Base-by-base conservation (phyloP, 1,140 invertebrate genomes). In the Lycorma delicatula region DNA sequence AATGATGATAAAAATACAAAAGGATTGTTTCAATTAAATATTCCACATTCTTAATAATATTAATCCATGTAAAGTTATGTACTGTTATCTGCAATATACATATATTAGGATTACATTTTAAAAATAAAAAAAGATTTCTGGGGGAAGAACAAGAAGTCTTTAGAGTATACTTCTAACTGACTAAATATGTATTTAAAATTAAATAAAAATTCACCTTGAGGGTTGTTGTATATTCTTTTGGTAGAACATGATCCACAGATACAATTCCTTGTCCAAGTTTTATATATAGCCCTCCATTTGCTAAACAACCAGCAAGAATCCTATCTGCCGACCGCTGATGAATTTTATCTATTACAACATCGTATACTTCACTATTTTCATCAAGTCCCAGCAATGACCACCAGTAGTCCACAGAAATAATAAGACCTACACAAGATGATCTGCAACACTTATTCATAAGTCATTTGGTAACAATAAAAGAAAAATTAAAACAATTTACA, bases 221-320 rank as follows among this genome's bases (percentile, higher is more conserved):
- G 3, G 79, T 86, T 7, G 75, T 68, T 3, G 81, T 73, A 69
- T 87, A 90, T 70, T 88, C 83, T 59, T 73, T 72, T 1, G 87
- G 87, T 56, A 90, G 67, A 58, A 90, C 80, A 67, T 90, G 87
- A 70, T 89, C 88, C 66, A 90, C 74, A 1, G 83, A 80, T 3
- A 84, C 83, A 34, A 90, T 72, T 5, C 86, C 87, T 68, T 90
- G 87, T 1, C 87, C 87, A 16, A 89, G 71, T 69, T 90, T 89
- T 2, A 90, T 79, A 67, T 89, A 90, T 1, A 89, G 70, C 0
- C 87, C 87, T 36, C 87, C 86, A 74, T 90, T 89, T 41, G 75
- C 68, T 26, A 89, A 70, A 67, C 86, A 89, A 0, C 81, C 84
- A 36, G 79, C 63, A 9, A 87, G 67, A 46, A 90, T 77, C 25